A percentile compares a stretch with the other conserved stretches of the same genome.
Conservation (phyloP, 2,888 invertebrate genomes). For the Tineola bisselliella region DNA sequence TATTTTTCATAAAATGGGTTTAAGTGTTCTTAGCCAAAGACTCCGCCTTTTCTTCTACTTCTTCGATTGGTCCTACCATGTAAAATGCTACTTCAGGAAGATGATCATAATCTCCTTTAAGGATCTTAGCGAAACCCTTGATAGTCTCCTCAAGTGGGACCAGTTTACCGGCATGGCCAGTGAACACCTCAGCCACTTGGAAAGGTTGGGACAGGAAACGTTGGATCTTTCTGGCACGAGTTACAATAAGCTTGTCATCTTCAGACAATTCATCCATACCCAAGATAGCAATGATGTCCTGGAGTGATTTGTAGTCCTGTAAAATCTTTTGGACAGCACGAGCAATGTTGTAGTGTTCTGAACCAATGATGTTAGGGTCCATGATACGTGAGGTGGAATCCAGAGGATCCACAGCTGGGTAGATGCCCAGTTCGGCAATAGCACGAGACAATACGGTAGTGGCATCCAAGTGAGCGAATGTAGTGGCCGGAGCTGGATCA, state of each 20-base stretch:
- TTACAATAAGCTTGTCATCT: conserved; percentile 92
- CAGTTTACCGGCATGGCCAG: conserved; percentile 90
- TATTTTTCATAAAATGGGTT: too few relatives aligned
- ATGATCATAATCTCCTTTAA: conserved; percentile 87
- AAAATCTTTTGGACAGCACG: conserved; percentile 93
- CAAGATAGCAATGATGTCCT: conserved; percentile 94
- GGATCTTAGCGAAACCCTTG: conserved; percentile 86
- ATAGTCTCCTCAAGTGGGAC: conserved; percentile 89
- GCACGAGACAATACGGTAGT: conserved; percentile 94
- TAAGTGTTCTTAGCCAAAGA: conserved; percentile 69
- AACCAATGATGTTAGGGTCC: conserved; percentile 91
- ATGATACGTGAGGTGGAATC: conserved; percentile 95
- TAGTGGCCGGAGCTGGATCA: conserved; percentile 95
- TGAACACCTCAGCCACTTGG: conserved; percentile 93
- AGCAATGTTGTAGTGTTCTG: conserved; percentile 89
- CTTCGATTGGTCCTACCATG: conserved; percentile 95
- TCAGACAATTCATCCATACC: conserved; percentile 96
- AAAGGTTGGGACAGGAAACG: conserved; percentile 95
- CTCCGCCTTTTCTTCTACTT: conserved; percentile 86
- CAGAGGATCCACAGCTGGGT: conserved; percentile 94
- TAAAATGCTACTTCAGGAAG: conserved; percentile 94
- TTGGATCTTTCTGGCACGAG: conserved; percentile 95
- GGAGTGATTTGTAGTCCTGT: conserved; percentile 80
- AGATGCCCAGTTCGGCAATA: conserved; percentile 92
- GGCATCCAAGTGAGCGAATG: conserved; percentile 96